Base-by-base conservation (phyloP, 2,888 invertebrate genomes). In the Archips crataeganus region DNA sequence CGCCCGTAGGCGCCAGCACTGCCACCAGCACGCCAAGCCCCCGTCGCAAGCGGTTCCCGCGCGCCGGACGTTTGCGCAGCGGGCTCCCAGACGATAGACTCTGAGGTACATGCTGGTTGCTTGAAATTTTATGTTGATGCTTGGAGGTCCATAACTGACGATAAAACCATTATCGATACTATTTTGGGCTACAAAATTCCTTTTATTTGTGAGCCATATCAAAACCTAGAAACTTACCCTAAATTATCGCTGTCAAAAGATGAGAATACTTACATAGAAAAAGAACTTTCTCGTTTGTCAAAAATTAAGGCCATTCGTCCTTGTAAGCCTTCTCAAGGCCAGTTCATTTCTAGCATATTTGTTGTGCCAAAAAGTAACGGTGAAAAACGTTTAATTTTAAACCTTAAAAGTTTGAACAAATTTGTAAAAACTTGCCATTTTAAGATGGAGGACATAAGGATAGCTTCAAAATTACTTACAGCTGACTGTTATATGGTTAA, bases 71-170 rank as follows among this genome's bases (percentile, higher is more conserved):
- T 9, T 3, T 3, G 32, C 65, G 51, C 60, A 13, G 36, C 5
- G 45, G n/a, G 15, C 65, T 9, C 70, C 49, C 34, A 15, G 32
- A 10, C 15, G 42, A 3, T 61, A 61, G 57, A 54, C 10, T 8
- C 49, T 23, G 57, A 71, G 66, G 66, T 71, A 75, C 75, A 67
- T 32, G 75, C 70, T 11, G 75, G 75, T 9, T 71, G 67, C 23
- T 64, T 74, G 62, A 39, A 60, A 62, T 36, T 65, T 49, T 74
- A 70, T 66, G 9, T 36, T 66, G 57, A 66, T 3, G 11, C 42
- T 42, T 74, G 74, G 70, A n/a, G 23, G 3, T 62, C 66, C 5
- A 66, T 74, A 51, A 74, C 74, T 54, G 54, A 66, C 15, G 74
- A 74, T 57, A 8, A 54, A n/a, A 34, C 49, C 62, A 62, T 74